Base-by-base conservation (phyloP, 2,888 invertebrate genomes). In the Brenthis daphne region DNA sequence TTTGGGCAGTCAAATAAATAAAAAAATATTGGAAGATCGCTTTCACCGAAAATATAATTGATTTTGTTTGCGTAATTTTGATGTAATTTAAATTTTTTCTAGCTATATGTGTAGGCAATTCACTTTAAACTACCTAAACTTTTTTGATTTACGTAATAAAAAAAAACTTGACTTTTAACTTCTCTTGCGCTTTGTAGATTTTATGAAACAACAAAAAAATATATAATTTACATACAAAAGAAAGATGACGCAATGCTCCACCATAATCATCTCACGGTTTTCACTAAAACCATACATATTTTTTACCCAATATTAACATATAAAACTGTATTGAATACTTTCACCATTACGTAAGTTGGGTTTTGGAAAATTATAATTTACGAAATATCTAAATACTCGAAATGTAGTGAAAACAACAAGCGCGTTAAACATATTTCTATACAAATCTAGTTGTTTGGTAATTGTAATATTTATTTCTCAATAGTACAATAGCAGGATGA, bases 41-140 rank as follows among this genome's bases (percentile, higher is more conserved):
- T 87, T 86, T 87, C 86, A 81, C 86, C 68, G 64, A 75, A 76
- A 73, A 81, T 64, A 53, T 64, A 67, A 71, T 67, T 60, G 70
- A 20, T 65, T 64, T 66, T 71, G 43, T 64, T 72, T 57, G 54
- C 51, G 57, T 67, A 70, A 65, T 68, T 65, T 68, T 58, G 55
- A 68, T 70, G 57, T 68, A 57, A 68, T 57, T 61, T 53, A n/a
- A 37, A 48, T 50, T 60, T 57, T 43, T 55, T 60, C 4, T 55
- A n/a, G 20, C 6, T 13, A 24, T 3, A 47, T 14, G 8, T 63
- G 13, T 37, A 54, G 13, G 13, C 8, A 14, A 63, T 33, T 63
- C 54, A 53, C 37, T 43, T 53, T 37, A 54, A 63, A 53, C 14
- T 14, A 54, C 20, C 63, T 63, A 53, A 63, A 60, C 50, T n/a